Evolutionary conservation across 2,113 vertebrate species (phyloP).

Genomic region (Aplodontia rufa): DNA sequence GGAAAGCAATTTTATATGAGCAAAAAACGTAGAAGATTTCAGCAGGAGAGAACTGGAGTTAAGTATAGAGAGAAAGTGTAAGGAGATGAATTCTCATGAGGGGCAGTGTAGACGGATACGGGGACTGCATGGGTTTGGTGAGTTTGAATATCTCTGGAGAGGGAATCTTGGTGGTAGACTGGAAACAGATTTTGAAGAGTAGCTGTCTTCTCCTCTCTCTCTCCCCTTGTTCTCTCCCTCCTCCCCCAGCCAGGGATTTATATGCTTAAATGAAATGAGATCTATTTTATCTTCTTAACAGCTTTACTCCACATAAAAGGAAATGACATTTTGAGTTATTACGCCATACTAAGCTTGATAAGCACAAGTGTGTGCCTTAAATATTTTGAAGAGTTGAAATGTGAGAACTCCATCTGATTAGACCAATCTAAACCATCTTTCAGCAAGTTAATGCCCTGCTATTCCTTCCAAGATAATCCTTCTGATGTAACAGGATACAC

Average conservation of each 20-base stretch:
- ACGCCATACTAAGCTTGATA: slow-evolving; percentile 17
- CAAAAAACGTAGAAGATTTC: neutral
- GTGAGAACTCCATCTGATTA: slow-evolving; percentile 27
- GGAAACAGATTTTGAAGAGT: neutral
- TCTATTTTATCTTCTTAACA: slow-evolving; percentile 62
- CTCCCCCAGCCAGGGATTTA: neutral
- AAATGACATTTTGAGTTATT: slow-evolving; percentile 57
- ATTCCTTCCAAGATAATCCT: neutral
- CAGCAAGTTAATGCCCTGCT: neutral
- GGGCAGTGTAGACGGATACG: neutral
- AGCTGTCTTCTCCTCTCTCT: neutral
- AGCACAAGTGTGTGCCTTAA: neutral
- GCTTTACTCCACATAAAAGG: slow-evolving; percentile 11
- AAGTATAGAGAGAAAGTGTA: neutral
- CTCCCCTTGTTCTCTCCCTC: rapidly evolving
- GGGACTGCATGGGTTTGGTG: neutral
- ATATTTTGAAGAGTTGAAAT: slow-evolving; percentile 17
- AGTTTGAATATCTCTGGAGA: neutral
- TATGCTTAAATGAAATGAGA: slow-evolving; percentile 34
- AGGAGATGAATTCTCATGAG: neutral
- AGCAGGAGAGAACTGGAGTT: neutral
- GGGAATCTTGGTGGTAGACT: neutral
- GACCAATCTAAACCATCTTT: neutral
- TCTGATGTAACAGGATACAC: neutral
- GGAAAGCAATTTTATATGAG: neutral